Evolutionary conservation across 2,113 vertebrate genomes (phyloP), one percentile per base, ranked within the genome.

Genomic region (Neolamprologus modestus): DNA sequence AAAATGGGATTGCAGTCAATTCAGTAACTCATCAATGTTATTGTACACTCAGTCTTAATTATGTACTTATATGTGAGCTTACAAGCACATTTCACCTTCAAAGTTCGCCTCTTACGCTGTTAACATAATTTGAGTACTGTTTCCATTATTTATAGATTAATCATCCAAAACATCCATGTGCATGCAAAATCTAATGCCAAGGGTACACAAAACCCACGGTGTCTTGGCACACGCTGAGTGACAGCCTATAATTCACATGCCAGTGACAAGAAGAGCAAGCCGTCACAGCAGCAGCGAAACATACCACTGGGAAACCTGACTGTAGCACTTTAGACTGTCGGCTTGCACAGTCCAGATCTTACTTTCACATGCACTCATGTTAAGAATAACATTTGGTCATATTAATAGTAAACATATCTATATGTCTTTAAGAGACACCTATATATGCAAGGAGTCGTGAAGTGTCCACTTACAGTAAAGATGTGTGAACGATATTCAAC

Each of bases 141-240:
- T 88, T 79, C 11, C 57, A 83, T 79, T 84, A 91, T 90, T 88
- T 83, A 85, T 89, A 87, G 78, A 37, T 68, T 16, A 85, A 92
- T 87, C 82, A 85, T 90, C 81, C 66, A 53, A 79, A 94, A 88
- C 87, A 90, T 92, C 55, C 66, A 45, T 73, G 80, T 83, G 57
- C 88, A 79, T 92, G 91, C 88, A 87, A 90, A 93, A 87, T 90
- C 73, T 87, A 94, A 94, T 92, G 90, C 87, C 54, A 59, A 85
- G 54, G 87, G 61, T 35, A 84, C 73, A 57, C 42, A 63, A 68
- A 66, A 66, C 85, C 80, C 79, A 35, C 19, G 17, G 80, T 78
- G 54, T 79, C 42, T 14, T 81, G 76, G 68, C 89, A 71, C 21
- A 4, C 5, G 52, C 59, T 47, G 86, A 76, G 9, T 40, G 59